Percentiles rank a stretch among this genome's conserved stretches.
These are phyloP conservation scores for Neoaliturus tenellus DNA, from an alignment of 2,888 invertebrate species.

Conservation along the genomic window DNA sequence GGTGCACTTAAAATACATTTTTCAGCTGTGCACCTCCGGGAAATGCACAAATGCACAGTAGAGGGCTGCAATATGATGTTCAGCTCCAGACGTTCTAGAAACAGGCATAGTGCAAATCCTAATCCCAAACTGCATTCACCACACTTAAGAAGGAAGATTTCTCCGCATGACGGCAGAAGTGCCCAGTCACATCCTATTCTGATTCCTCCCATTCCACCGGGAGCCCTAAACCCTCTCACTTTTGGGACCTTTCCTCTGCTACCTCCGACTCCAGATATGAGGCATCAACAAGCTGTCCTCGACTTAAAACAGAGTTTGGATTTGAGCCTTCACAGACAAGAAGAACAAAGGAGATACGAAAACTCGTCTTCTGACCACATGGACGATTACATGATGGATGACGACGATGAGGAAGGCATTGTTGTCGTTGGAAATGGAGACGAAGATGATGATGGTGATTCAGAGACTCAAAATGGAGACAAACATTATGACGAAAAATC, in stretches of 20 bases:
- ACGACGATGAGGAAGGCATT: constrained; percentile 85
- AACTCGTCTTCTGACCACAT: constrained; percentile 71
- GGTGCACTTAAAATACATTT: constrained; percentile 99
- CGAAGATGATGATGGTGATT: constrained; percentile 75
- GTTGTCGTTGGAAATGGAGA: constrained; percentile 84
- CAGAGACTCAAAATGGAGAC: constrained; percentile 67
- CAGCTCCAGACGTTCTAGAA: constrained; percentile 95
- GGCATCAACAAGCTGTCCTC: constrained; percentile 74
- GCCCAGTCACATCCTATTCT: constrained; percentile 90
- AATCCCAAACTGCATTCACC: constrained; percentile 99
- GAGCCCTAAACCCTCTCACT: constrained; percentile 82
- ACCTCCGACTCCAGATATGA: constrained; percentile 75
- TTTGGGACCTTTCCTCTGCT: constrained; percentile 88
- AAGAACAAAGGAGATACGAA: constrained; percentile 72
- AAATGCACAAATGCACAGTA: constrained; percentile 99
- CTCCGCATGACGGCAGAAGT: constrained; percentile 94
- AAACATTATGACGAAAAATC: constrained; percentile 70
- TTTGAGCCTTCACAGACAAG: constrained; percentile 73
- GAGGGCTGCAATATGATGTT: constrained; percentile 99
- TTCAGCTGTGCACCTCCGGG: constrained; percentile 97
- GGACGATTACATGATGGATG: constrained; percentile 71
- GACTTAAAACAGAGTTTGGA: constrained; percentile 82
- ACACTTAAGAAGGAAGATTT: constrained; percentile 94
- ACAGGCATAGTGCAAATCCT: constrained; percentile 98
- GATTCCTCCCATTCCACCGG: constrained; percentile 83